Base-by-base conservation (phyloP, 2,113 vertebrate genomes). In the Pitta sordida region DNA sequence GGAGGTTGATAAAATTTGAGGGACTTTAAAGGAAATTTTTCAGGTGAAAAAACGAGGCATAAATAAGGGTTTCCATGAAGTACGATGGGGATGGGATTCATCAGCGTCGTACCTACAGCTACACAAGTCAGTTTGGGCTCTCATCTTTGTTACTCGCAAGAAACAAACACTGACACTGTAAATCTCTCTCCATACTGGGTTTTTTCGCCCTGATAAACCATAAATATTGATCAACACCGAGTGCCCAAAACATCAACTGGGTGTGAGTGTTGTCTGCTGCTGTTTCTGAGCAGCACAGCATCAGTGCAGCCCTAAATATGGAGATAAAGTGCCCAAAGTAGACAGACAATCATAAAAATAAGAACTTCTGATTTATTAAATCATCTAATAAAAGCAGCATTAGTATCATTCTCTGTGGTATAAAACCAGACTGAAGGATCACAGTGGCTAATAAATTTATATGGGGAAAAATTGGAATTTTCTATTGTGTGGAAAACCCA, bases 381-480 rank as follows among this genome's bases (percentile, higher is more conserved):
- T 63, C 23, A 30, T 21, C 18, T 51, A 30, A 56, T 79, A 32
- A 53, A 94, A 74, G 34, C 41, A 49, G 8, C 63, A 39, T 69
- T 77, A 36, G 4, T 12, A 15, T 49, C 12, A 29, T 24, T 53
- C 16, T 44, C 32, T 81, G 24, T 34, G 20, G 15, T 29, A 20
- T 37, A 74, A 93, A 67, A 22, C 5, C 55, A 81, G 44, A n/a
- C 30, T 44, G 76, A 73, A 51, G 11, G 13, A 76, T 44, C 44
- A 26, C 0, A 2, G 14, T n/a, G 15, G 4, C 44, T 80, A 48
- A 29, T 19, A 75, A 58, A 2, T 2, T 30, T 32, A 37, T 51
- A 63, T 3, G 10, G 37, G 19, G 6, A 55, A 64, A 71, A 20
- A 48, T 18, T 9, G 4, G 18, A 55, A 37, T 82, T 63, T 56